These are phyloP conservation scores for Saguinus midas DNA, from an alignment of 2,113 vertebrate species.

Conservation along the genomic window DNA sequence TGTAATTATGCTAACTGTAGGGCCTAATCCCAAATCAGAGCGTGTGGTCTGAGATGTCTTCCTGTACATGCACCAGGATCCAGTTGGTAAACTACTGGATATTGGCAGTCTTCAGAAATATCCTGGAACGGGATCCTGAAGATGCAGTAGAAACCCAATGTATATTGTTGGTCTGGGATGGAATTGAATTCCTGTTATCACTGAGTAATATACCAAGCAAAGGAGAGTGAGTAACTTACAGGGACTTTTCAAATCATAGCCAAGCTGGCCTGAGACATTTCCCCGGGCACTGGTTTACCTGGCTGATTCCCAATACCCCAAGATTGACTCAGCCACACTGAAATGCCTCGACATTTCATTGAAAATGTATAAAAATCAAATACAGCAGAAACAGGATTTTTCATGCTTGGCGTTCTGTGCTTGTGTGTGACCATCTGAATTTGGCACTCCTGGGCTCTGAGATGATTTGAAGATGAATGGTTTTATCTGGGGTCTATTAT, in stretches of 20 bases:
- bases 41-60: not conserved
- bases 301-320: not conserved
- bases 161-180: not conserved
- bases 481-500: constrained; percentile 14
- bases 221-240: not conserved
- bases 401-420: not conserved
- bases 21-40: not conserved
- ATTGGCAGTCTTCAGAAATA: not conserved
- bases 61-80: not conserved
- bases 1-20: not conserved
- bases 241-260: not conserved
- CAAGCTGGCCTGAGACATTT: not conserved
- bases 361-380: not conserved
- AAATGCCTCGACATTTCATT: not conserved
- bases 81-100: not conserved
- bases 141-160: not conserved
- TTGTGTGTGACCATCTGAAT: not conserved
- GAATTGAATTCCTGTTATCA: not conserved
- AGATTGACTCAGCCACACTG: not conserved
- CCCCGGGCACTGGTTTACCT: not conserved
- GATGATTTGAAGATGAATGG: not conserved
- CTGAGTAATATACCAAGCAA: not conserved
- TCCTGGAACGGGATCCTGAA: not conserved
- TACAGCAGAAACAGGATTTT: not conserved
- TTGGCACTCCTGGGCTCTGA: not conserved